phyloP scores from a whole-genome alignment of 1,140 invertebrate species.

The Trigoniulus corallinus region DNA sequence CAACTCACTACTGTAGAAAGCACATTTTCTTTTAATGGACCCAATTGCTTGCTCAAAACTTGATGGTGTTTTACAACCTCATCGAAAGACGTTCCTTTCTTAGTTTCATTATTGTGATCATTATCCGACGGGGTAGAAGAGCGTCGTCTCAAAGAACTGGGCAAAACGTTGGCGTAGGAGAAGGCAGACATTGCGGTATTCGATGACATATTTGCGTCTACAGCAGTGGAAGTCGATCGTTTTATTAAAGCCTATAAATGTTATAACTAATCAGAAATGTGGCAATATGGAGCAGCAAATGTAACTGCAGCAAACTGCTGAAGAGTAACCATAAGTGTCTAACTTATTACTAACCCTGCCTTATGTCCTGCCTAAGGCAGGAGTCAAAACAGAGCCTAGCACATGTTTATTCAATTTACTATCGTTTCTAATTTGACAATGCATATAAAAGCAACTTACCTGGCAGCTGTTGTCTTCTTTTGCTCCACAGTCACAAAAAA shows the following conservation, averaged over 20 bases:
- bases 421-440: background rate
- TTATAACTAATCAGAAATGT: background rate
- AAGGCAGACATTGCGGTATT: constrained; percentile 46
- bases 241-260: constrained; percentile 54
- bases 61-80: constrained; percentile 35
- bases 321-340: too few species aligned
- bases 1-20: background rate
- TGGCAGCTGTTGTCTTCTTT: constrained; percentile 66
- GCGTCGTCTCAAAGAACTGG: background rate
- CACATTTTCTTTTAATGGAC: constrained; percentile 12
- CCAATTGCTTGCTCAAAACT: constrained; percentile 35
- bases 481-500: constrained; percentile 97
- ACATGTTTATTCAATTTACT: constrained; percentile 25
- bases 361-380: too few species aligned
- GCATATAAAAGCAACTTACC: constrained; percentile 20
- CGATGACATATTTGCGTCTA: constrained; percentile 28
- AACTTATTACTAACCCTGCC: too few species aligned
- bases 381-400: too few species aligned
- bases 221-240: constrained; percentile 33
- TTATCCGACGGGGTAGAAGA: background rate
- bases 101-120: background rate
- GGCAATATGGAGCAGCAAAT: too few species aligned
- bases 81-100: constrained; percentile 19
- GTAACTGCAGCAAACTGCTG: too few species aligned
- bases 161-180: constrained; percentile 16